Conservation (phyloP, 2,113 vertebrate genomes). For the Channa maculata region DNA sequence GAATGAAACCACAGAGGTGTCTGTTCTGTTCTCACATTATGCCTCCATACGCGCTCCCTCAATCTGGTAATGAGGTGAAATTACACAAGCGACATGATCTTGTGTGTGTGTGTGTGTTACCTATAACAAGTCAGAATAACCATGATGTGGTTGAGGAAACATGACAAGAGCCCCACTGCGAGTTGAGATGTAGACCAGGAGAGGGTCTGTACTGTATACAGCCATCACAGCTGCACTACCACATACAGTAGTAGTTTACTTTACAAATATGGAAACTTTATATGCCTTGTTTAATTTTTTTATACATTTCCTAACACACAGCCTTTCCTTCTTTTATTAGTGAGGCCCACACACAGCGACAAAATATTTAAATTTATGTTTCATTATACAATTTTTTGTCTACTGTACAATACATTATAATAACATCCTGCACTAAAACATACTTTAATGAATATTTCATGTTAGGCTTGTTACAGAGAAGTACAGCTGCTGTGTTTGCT, state of each 20-base stretch:
- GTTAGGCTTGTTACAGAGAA: too few relatives aligned
- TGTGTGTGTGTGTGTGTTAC: constrained; percentile 26
- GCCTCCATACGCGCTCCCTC: constrained; percentile 33
- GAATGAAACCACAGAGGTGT: constrained; percentile 67
- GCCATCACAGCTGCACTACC: constrained; percentile 44
- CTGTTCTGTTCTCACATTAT: constrained; percentile 58
- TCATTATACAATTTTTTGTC: too few relatives aligned
- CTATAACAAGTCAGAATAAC: constrained; percentile 27
- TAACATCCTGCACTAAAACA: too few relatives aligned
- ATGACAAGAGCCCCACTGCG: constrained; percentile 51
- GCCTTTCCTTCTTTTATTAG: too few relatives aligned
- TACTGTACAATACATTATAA: too few relatives aligned
- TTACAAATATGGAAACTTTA: constrained; percentile 50
- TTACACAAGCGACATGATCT: background rate
- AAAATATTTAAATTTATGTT: too few relatives aligned
- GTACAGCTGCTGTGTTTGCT: too few relatives aligned
- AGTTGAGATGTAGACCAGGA: constrained; percentile 61
- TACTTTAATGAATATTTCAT: too few relatives aligned
- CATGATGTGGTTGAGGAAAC: constrained; percentile 45
- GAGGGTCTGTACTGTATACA: constrained; percentile 43
- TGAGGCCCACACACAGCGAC: too few relatives aligned
- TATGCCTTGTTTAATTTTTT: background rate
- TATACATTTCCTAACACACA: too few relatives aligned
- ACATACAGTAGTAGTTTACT: constrained; percentile 33
- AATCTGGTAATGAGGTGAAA: constrained; percentile 56